phyloP scores from a whole-genome alignment of 2,113 vertebrate genomes.

The Hemiprocne comata region DNA sequence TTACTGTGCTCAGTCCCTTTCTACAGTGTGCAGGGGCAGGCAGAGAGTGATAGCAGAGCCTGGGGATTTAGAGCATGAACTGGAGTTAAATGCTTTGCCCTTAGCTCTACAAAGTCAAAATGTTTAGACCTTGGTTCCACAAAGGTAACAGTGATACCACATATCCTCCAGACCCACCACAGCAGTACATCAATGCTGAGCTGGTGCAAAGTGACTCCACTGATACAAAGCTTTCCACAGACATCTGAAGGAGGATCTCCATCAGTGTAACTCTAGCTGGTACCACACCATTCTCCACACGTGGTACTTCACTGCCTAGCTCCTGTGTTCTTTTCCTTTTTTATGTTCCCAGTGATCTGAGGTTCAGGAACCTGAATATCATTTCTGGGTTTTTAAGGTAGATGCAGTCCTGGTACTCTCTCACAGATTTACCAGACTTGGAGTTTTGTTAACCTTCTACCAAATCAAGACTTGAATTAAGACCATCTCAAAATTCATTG shows the following conservation, averaged over 20 bases:
- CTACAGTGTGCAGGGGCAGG: not conserved
- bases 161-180: not conserved
- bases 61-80: not conserved
- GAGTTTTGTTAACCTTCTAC: not conserved
- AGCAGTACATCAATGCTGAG: not conserved
- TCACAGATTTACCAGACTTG: not conserved
- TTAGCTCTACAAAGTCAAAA: not conserved
- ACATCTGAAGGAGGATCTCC: not conserved
- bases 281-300: not conserved
- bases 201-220: not conserved
- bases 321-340: not conserved
- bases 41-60: not conserved
- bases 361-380: not conserved
- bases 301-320: not conserved
- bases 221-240: not conserved
- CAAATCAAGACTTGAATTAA: not conserved
- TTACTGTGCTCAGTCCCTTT: not conserved
- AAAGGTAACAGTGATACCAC: not conserved
- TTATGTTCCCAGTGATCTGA: not conserved
- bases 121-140: not conserved
- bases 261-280: not conserved
- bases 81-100: not conserved
- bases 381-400: not conserved
- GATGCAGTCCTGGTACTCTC: not conserved
- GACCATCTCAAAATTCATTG: not conserved